Evolutionary conservation across 2,888 invertebrate species (phyloP).

Genomic region (Hesperia comma): DNA sequence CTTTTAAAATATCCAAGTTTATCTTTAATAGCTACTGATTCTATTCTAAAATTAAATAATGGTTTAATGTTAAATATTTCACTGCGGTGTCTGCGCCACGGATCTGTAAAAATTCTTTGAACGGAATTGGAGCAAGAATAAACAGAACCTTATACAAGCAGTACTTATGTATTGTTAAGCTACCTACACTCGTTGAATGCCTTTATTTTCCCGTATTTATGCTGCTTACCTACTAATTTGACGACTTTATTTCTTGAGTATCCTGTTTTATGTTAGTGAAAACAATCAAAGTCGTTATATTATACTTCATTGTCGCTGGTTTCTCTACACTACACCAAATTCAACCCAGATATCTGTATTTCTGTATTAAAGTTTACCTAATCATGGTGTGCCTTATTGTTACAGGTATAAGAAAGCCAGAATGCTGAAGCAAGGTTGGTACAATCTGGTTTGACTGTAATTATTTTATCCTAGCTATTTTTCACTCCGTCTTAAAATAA

Average conservation of each 20-base stretch:
- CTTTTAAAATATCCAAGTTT: too few relatives aligned
- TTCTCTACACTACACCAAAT: too few relatives aligned
- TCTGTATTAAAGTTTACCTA: neutral
- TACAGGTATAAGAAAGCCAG: slow-evolving; percentile 70
- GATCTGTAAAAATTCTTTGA: neutral
- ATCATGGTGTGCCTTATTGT: slow-evolving; percentile 49
- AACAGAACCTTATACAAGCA: slow-evolving; percentile 1
- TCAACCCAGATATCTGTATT: neutral
- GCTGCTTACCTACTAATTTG: too few relatives aligned
- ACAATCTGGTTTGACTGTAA: slow-evolving; percentile 29
- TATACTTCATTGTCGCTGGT: too few relatives aligned
- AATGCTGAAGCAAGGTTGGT: slow-evolving; percentile 75
- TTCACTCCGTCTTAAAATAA: neutral
- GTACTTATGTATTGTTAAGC: slow-evolving; percentile 12
- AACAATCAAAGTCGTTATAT: too few relatives aligned
- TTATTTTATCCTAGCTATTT: neutral
- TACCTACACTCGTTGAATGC: slow-evolving; percentile 11
- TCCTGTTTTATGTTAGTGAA: too few relatives aligned
- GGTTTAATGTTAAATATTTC: neutral
- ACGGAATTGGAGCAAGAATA: slow-evolving; percentile 4
- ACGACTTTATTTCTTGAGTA: too few relatives aligned
- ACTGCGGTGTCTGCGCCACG: neutral
- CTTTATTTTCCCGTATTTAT: slow-evolving; percentile 3
- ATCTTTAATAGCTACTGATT: too few relatives aligned
- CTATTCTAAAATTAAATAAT: neutral